Evolutionary conservation across 2,797 vertebrate species (phyloP).

Genomic region (Pangasius krempfi): DNA sequence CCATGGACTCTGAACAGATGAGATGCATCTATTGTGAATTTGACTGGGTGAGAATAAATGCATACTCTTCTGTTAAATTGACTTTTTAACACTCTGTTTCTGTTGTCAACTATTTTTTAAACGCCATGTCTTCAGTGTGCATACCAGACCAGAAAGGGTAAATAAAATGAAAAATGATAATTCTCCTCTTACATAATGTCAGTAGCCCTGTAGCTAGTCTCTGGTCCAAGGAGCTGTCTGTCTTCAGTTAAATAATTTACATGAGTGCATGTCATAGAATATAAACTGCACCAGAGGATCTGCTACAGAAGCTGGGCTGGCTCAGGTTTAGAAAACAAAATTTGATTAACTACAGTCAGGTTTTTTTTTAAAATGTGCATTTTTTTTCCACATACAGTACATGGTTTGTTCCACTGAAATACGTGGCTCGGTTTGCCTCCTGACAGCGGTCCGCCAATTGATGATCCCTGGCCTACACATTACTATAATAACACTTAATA

Average conservation of each 20-base stretch:
- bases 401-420: not conserved
- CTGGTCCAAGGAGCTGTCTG: not conserved
- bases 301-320: not conserved
- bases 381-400: not conserved
- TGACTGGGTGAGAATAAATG: not conserved
- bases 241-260: not conserved
- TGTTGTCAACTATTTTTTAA: not conserved
- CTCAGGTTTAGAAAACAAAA: not conserved
- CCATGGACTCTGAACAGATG: not conserved
- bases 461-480: not conserved
- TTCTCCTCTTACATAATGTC: not conserved
- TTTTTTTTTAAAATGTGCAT: not conserved
- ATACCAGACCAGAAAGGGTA: not conserved
- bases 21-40: not conserved
- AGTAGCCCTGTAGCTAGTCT: not conserved
- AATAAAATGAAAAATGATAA: not conserved
- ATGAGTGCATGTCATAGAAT: not conserved
- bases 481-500: not conserved
- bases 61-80: not conserved
- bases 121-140: not conserved
- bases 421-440: not conserved
- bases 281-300: not conserved
- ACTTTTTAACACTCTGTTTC: not conserved
- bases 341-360: not conserved
- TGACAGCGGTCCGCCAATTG: not conserved